These are phyloP conservation scores for Laticauda colubrina DNA, from an alignment of 2,113 vertebrate genomes.

Conservation along the genomic window DNA sequence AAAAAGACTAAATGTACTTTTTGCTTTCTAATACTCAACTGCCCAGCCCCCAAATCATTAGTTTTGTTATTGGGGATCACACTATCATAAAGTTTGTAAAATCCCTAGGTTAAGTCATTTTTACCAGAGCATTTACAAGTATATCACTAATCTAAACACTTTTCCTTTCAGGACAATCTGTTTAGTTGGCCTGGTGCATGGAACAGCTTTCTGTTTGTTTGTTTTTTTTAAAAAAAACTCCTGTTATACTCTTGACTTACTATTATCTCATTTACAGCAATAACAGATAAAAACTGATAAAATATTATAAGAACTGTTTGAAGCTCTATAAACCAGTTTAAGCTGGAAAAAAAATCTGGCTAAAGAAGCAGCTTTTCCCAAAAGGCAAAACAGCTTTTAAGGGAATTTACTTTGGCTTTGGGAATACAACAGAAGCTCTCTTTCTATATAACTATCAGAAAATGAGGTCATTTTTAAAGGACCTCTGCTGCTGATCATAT, in stretches of 20 bases:
- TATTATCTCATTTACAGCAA: background rate
- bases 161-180: background rate
- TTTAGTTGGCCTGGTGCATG: background rate
- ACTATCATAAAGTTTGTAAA: background rate
- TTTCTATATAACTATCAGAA: background rate
- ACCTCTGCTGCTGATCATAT: background rate
- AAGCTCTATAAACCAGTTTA: background rate
- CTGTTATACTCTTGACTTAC: background rate
- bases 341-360: background rate
- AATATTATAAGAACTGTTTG: background rate
- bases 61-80: background rate
- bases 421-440: background rate
- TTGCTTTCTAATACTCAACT: background rate
- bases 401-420: background rate
- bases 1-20: background rate
- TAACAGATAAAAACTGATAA: background rate
- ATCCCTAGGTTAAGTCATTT: background rate
- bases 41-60: background rate
- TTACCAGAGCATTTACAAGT: background rate
- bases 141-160: background rate
- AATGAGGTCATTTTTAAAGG: background rate
- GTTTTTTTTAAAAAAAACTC: background rate
- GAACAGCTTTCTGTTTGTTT: background rate
- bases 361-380: background rate
- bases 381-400: background rate